Evolutionary conservation across 2,113 vertebrate species (phyloP).

Genomic region (Penelope pileata): DNA sequence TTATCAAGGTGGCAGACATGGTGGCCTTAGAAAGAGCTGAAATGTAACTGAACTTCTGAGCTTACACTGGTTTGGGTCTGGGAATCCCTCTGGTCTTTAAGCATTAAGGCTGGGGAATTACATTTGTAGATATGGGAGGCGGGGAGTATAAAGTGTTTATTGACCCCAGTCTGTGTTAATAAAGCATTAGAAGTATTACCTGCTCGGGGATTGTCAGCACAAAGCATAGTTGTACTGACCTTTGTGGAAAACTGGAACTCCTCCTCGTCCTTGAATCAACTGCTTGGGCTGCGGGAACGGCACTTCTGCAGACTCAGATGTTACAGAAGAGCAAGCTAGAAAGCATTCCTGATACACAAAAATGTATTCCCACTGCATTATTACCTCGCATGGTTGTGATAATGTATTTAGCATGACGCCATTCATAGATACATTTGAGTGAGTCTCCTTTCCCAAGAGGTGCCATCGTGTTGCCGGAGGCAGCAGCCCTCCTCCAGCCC

Average conservation of each 20-base stretch:
- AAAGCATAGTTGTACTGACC: slow-evolving; percentile 14
- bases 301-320: not conserved
- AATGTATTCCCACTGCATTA: not conserved
- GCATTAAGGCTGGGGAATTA: slow-evolving; percentile 29
- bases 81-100: slow-evolving; percentile 58
- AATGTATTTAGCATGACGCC: not conserved
- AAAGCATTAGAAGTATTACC: slow-evolving; percentile 51
- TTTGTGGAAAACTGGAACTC: not conserved
- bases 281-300: not conserved
- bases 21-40: slow-evolving; percentile 61
- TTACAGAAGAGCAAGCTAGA: not conserved
- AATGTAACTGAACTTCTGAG: slow-evolving; percentile 53
- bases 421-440: not conserved
- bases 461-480: accelerated
- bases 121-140: slow-evolving; percentile 9
- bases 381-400: not conserved
- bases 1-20: slow-evolving; percentile 68
- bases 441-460: not conserved
- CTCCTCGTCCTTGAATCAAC: slow-evolving; percentile 8
- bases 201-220: slow-evolving; percentile 39
- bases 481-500: not conserved
- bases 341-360: not conserved
- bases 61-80: not conserved
- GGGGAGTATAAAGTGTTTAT: slow-evolving; percentile 63
- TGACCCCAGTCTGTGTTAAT: slow-evolving; percentile 61